Conservation (phyloP, 2,888 invertebrate genomes). For the Pinctada fucata region DNA sequence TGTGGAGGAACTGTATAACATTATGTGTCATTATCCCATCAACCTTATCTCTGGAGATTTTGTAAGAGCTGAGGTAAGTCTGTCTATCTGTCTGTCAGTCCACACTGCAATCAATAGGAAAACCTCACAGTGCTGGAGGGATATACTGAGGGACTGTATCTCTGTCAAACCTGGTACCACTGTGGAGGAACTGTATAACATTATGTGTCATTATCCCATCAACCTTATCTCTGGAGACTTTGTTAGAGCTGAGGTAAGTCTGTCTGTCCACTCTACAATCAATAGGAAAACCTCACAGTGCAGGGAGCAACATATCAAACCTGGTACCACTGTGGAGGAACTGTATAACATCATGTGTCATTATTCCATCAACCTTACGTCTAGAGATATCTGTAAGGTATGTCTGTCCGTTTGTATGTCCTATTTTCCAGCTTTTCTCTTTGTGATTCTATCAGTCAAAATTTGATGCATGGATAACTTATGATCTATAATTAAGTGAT, state of each 20-base stretch:
- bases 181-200: constrained; percentile 53
- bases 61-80: constrained; percentile 61
- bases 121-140: constrained; percentile 35
- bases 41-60: constrained; percentile 58
- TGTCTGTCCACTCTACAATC: constrained; percentile 55
- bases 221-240: constrained; percentile 58
- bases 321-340: constrained; percentile 56
- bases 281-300: constrained; percentile 44
- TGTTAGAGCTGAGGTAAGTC: constrained; percentile 61
- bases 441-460: no score
- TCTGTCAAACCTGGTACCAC: constrained; percentile 57
- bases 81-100: constrained; percentile 41
- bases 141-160: constrained; percentile 54
- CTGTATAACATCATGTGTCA: constrained; percentile 50
- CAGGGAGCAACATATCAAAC: constrained; percentile 45
- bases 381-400: constrained; percentile 45
- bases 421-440: no score
- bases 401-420: not conserved
- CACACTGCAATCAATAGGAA: constrained; percentile 50
- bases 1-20: constrained; percentile 53
- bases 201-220: constrained; percentile 51
- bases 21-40: constrained; percentile 51
- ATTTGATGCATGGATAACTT: no score
- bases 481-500: no score
- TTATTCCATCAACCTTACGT: constrained; percentile 50